These are phyloP conservation scores for Salvelinus sp. DNA, from an alignment of 2,113 vertebrate species.

Conservation along the genomic window DNA sequence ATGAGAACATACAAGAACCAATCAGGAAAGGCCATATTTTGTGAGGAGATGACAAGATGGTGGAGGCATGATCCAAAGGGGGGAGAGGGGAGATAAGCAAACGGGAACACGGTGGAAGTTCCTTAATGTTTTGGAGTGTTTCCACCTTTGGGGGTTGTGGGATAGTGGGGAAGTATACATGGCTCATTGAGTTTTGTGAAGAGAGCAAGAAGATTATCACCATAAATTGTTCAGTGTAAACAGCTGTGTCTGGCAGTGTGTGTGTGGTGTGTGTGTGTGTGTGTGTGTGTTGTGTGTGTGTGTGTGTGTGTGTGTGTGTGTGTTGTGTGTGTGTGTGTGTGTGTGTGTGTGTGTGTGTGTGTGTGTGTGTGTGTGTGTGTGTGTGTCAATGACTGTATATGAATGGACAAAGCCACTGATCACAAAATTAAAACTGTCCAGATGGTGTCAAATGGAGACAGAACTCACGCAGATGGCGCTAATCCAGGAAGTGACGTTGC, in stretches of 20 bases:
- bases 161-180: conserved; percentile 15
- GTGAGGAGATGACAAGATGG: background rate
- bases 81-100: background rate
- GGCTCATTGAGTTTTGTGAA: conserved; percentile 44
- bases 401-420: too few species aligned
- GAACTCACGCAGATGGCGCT: too few species aligned
- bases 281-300: too few species aligned
- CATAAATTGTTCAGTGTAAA: conserved; percentile 47
- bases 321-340: too few species aligned
- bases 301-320: too few species aligned
- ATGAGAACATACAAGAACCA: background rate
- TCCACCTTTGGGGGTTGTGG: background rate
- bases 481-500: too few species aligned
- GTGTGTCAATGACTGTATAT: conserved; percentile 16
- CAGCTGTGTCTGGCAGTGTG: conserved; percentile 64
- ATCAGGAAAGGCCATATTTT: background rate
- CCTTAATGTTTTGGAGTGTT: background rate
- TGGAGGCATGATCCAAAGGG: background rate
- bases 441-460: too few species aligned
- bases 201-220: conserved; percentile 51
- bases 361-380: conserved; percentile 38
- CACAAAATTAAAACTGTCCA: too few species aligned
- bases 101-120: background rate
- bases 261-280: conserved; percentile 20
- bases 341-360: too few species aligned